Conservation (phyloP, 2,888 invertebrate species). For the Arge pagana region DNA sequence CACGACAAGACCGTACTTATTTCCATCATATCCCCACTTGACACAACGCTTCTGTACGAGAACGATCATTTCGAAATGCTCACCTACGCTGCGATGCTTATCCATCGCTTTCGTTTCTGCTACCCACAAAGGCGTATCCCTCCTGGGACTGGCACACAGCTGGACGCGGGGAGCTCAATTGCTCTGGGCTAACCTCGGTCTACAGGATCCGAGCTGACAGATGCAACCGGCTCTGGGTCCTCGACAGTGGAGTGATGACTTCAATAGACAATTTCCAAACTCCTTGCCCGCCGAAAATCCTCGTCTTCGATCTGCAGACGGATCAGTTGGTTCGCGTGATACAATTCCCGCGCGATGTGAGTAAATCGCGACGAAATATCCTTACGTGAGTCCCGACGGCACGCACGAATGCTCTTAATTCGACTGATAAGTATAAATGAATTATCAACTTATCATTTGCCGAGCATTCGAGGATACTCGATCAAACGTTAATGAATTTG, state of each 20-base stretch:
- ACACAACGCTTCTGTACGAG: too few relatives aligned
- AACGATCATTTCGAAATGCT: too few relatives aligned
- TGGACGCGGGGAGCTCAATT: slow-evolving; percentile 72
- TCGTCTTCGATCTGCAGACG: slow-evolving; percentile 78
- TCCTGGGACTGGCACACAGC: slow-evolving; percentile 79
- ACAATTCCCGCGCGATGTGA: slow-evolving; percentile 71
- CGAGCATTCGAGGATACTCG: too few relatives aligned
- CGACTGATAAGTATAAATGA: too few relatives aligned
- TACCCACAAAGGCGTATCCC: slow-evolving; percentile 66
- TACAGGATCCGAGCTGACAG: slow-evolving; percentile 77
- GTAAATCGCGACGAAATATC: slow-evolving; percentile 24
- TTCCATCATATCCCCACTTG: too few relatives aligned
- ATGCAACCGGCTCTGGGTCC: slow-evolving; percentile 82
- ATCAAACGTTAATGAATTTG: too few relatives aligned
- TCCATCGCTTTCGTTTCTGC: too few relatives aligned
- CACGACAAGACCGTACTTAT: too few relatives aligned
- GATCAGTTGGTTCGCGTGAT: slow-evolving; percentile 72
- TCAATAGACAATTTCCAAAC: slow-evolving; percentile 70
- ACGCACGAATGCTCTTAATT: neutral
- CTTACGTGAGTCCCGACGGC: neutral
- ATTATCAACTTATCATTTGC: too few relatives aligned
- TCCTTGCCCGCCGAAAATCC: slow-evolving; percentile 78
- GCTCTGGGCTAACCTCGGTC: slow-evolving; percentile 77
- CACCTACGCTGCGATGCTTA: too few relatives aligned
- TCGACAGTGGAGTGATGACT: slow-evolving; percentile 77